A percentile compares a stretch with the other conserved stretches of the same genome.
Evolutionary conservation across 2,888 invertebrate genomes (phyloP).

Genomic region (Eupeodes latifasciatus): DNA sequence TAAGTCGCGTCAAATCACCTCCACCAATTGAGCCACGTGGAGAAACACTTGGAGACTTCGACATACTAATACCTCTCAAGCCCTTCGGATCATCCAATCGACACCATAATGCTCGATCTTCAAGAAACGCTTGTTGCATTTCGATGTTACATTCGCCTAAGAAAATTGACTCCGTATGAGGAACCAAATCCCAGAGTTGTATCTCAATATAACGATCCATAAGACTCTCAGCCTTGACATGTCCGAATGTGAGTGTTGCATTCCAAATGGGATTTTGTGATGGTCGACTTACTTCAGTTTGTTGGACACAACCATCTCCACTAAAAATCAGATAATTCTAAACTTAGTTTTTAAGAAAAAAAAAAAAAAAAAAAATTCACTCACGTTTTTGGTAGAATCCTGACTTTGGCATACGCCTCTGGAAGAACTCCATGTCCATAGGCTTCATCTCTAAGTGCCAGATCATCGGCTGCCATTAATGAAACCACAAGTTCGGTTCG

Average conservation of each 20-base stretch:
- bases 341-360: background rate
- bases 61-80: constrained; percentile 85
- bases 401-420: constrained; percentile 93
- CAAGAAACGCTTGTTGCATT: constrained; percentile 90
- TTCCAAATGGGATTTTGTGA: constrained; percentile 97
- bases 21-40: constrained; percentile 89
- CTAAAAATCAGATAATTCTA: constrained; percentile 82
- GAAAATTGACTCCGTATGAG: constrained; percentile 92
- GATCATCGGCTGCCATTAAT: constrained; percentile 93
- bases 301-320: constrained; percentile 90
- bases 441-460: constrained; percentile 91
- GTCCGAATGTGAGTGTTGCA: constrained; percentile 93
- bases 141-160: constrained; percentile 91
- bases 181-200: constrained; percentile 94
- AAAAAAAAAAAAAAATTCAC: constrained; percentile 80
- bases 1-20: constrained; percentile 87
- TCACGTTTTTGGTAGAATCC: constrained; percentile 92
- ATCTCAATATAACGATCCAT: constrained; percentile 93
- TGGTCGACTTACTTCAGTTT: constrained; percentile 94
- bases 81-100: constrained; percentile 92
- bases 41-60: constrained; percentile 90
- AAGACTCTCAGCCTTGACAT: constrained; percentile 91
- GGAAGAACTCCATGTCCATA: constrained; percentile 91
- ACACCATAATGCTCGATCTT: constrained; percentile 96
- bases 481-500: constrained; percentile 93